Evolutionary conservation across 2,888 invertebrate genomes (phyloP), one percentile per base, ranked within the genome.

Genomic region (Metacarcinus magister): DNA sequence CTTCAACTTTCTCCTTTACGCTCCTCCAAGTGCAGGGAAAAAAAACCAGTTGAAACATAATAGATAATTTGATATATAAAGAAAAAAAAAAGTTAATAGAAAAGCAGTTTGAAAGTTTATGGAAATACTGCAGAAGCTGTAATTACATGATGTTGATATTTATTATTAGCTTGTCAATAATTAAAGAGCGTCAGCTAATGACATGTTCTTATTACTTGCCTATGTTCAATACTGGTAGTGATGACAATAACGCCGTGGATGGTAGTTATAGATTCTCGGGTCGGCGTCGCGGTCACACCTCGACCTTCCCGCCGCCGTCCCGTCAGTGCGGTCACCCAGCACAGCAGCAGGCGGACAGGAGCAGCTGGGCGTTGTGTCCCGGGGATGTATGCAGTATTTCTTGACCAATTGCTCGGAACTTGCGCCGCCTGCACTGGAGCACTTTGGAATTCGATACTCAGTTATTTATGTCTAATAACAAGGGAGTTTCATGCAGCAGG

Each of bases 381-480:
- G 82, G 82, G 82, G 82, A 82, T 82, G 82, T 82, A 82, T 82
- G 82, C 82, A 82, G 82, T 82, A 82, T 82, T 82, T 82, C 82
- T 82, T 82, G 82, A 82, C 82, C 82, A 82, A 82, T 82, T 82
- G 82, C 82, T 82, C 32, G 82, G 82, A 82, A 82, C 82, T 82
- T 82, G 82, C 82, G 32, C 82, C 82, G 32, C 82, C 82, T 82
- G 82, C 82, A 82, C 82, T 82, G 82, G 82, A 82, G 82, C 82
- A 82, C 82, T 82, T 82, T 82, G 82, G 82, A 82, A 82, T 82
- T 82, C 82, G 82, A 82, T 82, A 82, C 82, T 82, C 82, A 82
- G 82, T 82, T 82, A 82, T 82, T 82, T 82, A 82, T 82, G 82
- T 82, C 82, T 82, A 82, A 82, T 82, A 82, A 82, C 82, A 82